Percentiles rank a stretch among this genome's conserved stretches.
Evolutionary conservation across 2,888 invertebrate species (phyloP).

Genomic region (Oligia fasciuncula): DNA sequence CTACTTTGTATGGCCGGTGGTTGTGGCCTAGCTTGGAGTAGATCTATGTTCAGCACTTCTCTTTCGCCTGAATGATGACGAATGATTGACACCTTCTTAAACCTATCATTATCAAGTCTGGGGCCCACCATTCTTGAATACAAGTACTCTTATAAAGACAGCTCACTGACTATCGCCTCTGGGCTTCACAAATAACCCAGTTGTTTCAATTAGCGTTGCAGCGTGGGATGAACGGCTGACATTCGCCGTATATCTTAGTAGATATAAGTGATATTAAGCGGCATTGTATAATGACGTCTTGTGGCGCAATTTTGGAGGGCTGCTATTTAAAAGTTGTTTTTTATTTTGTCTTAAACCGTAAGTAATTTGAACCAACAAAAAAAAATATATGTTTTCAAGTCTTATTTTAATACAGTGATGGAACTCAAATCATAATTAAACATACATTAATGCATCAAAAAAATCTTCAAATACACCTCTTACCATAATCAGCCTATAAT

Average conservation of each 20-base stretch:
- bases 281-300: slow-evolving; percentile 11
- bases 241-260: slow-evolving; percentile 27
- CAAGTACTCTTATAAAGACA: background rate
- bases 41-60: background rate
- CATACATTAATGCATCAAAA: too few species aligned
- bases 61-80: background rate
- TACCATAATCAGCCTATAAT: too few species aligned
- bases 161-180: slow-evolving; percentile 33
- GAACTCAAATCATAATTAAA: too few species aligned
- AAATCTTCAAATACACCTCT: too few species aligned
- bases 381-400: too few species aligned
- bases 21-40: background rate
- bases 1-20: background rate
- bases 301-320: background rate
- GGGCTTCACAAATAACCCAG: slow-evolving; percentile 36
- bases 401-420: too few species aligned
- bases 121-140: slow-evolving; percentile 9
- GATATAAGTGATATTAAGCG: slow-evolving; percentile 29
- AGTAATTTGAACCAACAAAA: too few species aligned
- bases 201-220: slow-evolving; percentile 46
- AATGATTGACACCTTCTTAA: background rate
- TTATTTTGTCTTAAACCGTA: too few species aligned
- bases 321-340: background rate
- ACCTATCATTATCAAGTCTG: background rate
- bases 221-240: slow-evolving; percentile 44